These are phyloP conservation scores for Ctenopoma multispine DNA, from an alignment of 2,797 vertebrate genomes.

Conservation along the genomic window DNA sequence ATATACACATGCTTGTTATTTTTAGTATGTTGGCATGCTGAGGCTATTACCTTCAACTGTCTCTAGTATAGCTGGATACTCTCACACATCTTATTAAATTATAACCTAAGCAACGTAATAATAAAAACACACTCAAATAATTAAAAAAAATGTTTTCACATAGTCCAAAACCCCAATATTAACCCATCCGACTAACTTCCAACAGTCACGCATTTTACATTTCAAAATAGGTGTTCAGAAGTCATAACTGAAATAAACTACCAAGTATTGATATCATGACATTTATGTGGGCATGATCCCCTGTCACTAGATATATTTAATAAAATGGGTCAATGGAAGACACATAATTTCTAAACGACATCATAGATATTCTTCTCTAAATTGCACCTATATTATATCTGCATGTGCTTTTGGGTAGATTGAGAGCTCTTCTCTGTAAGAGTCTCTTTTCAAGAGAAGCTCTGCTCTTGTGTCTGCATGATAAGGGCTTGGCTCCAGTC, in stretches of 20 bases:
- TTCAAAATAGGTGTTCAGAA: background rate
- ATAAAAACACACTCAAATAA: background rate
- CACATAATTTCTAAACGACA: constrained; percentile 44
- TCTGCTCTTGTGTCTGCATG: constrained; percentile 57
- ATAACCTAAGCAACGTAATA: background rate
- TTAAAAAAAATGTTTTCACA: background rate
- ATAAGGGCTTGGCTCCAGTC: constrained; percentile 58
- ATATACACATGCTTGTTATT: background rate
- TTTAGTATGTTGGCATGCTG: too few relatives aligned
- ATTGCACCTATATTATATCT: constrained; percentile 51
- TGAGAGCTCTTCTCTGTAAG: constrained; percentile 65
- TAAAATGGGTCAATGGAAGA: constrained; percentile 23
- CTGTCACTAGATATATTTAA: constrained; percentile 11
- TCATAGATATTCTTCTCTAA: constrained; percentile 46
- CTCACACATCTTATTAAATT: background rate
- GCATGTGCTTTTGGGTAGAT: constrained; percentile 47
- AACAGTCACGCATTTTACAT: background rate
- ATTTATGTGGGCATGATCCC: constrained; percentile 13
- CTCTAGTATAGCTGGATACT: background rate
- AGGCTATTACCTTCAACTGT: too few relatives aligned
- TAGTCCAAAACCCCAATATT: background rate
- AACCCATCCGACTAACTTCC: background rate
- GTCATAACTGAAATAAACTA: background rate
- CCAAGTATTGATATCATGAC: constrained; percentile 6
- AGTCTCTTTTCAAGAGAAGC: constrained; percentile 65